A percentile compares a stretch with the other conserved stretches of the same genome.
phyloP scores from a whole-genome alignment of 2,888 invertebrate genomes.

The Chloromyia formosa region DNA sequence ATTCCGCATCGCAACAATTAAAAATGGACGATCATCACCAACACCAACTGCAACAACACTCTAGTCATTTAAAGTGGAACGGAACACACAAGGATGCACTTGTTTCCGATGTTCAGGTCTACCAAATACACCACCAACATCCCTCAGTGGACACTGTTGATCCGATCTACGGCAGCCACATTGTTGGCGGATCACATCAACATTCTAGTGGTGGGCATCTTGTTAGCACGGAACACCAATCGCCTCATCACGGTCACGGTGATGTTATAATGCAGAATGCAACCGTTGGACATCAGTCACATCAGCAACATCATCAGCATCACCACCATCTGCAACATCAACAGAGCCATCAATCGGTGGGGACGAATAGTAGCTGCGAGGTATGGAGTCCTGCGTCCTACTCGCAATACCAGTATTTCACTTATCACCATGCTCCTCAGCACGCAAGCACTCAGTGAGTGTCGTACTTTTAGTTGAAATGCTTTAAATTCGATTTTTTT shows the following conservation, averaged over 20 bases:
- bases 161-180: constrained; percentile 44
- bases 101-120: constrained; percentile 49
- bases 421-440: constrained; percentile 69
- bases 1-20: constrained; percentile 44
- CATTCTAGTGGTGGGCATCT: constrained; percentile 41
- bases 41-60: constrained; percentile 33
- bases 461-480: constrained; percentile 59
- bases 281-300: constrained; percentile 59
- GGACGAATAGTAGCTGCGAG: constrained; percentile 68
- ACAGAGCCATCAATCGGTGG: constrained; percentile 58
- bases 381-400: constrained; percentile 68
- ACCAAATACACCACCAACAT: constrained; percentile 49
- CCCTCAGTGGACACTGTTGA: constrained; percentile 40
- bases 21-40: constrained; percentile 45
- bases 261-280: constrained; percentile 49
- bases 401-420: constrained; percentile 74
- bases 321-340: constrained; percentile 56
- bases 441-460: constrained; percentile 68
- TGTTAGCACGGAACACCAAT: constrained; percentile 44
- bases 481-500: constrained; percentile 52
- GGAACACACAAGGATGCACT: constrained; percentile 47
- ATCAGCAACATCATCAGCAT: constrained; percentile 49
- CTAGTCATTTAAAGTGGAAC: constrained; percentile 53
- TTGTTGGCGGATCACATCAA: constrained; percentile 27
- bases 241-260: constrained; percentile 37